A percentile compares a stretch with the other conserved stretches of the same genome.
Evolutionary conservation across 2,888 invertebrate genomes (phyloP).

Genomic region (Drosophila robusta): DNA sequence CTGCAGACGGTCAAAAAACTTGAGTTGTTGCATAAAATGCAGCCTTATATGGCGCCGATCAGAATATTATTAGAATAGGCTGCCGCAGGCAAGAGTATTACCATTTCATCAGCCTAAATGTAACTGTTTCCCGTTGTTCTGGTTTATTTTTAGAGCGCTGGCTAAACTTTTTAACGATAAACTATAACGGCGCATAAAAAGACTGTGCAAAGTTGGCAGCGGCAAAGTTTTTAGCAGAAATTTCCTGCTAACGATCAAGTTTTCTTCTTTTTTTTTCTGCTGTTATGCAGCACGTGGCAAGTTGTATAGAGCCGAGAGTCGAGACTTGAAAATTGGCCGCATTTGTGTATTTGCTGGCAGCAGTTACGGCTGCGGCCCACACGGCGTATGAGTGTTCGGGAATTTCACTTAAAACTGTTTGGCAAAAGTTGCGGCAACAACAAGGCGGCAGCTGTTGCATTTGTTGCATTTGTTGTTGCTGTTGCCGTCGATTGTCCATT

Average conservation of each 20-base stretch:
- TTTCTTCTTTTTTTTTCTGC: conserved; percentile 32
- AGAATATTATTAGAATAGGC: not conserved
- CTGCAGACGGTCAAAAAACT: too few relatives aligned
- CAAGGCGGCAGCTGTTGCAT: conserved; percentile 17
- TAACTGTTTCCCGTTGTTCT: not conserved
- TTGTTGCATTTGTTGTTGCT: not conserved
- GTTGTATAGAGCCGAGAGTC: conserved; percentile 30
- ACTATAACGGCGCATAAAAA: conserved; percentile 76
- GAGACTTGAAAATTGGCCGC: conserved; percentile 66
- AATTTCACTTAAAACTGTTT: conserved; percentile 54
- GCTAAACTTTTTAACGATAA: conserved; percentile 71
- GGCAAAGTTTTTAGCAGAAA: conserved; percentile 63
- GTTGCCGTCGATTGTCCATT: conserved; percentile 51
- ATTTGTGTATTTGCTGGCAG: conserved; percentile 56
- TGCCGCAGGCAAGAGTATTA: conserved; percentile 1
- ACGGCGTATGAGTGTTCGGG: conserved; percentile 55
- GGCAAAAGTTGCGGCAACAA: conserved; percentile 40
- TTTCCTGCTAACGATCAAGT: conserved; percentile 75
- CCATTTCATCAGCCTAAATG: not conserved
- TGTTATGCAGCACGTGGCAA: conserved; percentile 36
- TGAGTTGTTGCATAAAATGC: too few relatives aligned
- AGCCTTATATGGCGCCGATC: not conserved
- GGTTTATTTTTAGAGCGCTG: conserved; percentile 45
- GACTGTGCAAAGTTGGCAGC: conserved; percentile 63
- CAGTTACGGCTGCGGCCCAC: conserved; percentile 26